Percentiles rank a stretch among this genome's conserved stretches.
These are phyloP conservation scores for Nasonovia ribisnigri DNA, from an alignment of 2,888 invertebrate species.

Conservation along the genomic window DNA sequence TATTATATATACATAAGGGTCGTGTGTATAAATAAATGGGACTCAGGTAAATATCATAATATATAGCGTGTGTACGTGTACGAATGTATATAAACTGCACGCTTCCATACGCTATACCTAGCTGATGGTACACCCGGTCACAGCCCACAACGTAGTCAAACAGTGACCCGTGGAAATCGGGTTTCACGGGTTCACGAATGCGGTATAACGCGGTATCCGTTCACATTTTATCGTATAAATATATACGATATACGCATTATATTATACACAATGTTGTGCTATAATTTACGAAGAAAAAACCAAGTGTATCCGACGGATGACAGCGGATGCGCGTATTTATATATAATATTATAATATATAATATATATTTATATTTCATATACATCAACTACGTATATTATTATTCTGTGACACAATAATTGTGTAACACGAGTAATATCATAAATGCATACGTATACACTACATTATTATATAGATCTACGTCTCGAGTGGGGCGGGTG, in stretches of 20 bases:
- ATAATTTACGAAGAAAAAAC: neutral
- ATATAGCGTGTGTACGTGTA: neutral
- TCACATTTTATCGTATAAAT: neutral
- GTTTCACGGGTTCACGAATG: neutral
- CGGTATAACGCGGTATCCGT: neutral
- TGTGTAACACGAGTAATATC: neutral
- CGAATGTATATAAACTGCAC: neutral
- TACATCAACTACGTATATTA: neutral
- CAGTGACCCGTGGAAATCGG: neutral
- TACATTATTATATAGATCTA: neutral
- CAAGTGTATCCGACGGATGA: neutral
- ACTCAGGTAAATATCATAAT: neutral
- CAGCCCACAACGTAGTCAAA: neutral
- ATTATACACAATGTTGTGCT: neutral
- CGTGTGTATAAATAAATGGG: conserved; percentile 8
- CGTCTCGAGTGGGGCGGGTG: neutral
- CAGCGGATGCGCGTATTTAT: neutral
- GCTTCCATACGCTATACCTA: neutral
- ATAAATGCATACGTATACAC: neutral
- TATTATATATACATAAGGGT: neutral
- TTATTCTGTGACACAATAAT: neutral
- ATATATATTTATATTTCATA: neutral
- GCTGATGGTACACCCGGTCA: neutral
- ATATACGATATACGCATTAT: neutral
- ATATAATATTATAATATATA: neutral